These are phyloP conservation scores for Mus spicilegus DNA, from an alignment of 2,113 vertebrate genomes.

Conservation along the genomic window DNA sequence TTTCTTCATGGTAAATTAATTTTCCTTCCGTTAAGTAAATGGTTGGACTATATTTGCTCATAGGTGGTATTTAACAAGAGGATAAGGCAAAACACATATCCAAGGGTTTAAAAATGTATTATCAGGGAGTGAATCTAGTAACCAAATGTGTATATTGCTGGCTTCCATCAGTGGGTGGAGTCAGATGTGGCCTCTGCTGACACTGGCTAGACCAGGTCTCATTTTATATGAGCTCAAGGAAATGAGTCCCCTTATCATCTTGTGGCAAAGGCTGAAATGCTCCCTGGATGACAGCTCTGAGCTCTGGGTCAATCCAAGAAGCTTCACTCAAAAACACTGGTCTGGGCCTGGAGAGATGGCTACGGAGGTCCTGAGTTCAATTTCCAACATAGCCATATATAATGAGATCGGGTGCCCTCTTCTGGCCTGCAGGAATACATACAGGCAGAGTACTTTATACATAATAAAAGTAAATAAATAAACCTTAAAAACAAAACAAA, in stretches of 20 bases:
- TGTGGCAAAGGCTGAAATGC: background rate
- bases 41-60: slow-evolving; percentile 46
- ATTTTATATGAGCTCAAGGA: background rate
- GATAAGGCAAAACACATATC: slow-evolving; percentile 3
- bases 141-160: slow-evolving; percentile 25
- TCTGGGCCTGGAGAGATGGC: too few species aligned
- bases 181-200: background rate
- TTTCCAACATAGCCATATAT: too few species aligned
- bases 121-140: slow-evolving; percentile 33
- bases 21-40: slow-evolving; percentile 70
- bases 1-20: slow-evolving; percentile 74
- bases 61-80: slow-evolving; percentile 9
- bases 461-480: background rate
- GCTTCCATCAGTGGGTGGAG: background rate
- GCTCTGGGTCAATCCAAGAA: background rate
- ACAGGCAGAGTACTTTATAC: too few species aligned
- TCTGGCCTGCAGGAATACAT: too few species aligned
- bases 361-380: too few species aligned
- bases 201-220: background rate
- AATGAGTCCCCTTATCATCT: background rate
- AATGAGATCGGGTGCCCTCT: too few species aligned
- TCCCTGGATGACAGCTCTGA: background rate
- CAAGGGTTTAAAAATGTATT: background rate
- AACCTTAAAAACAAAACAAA: background rate
- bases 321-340: background rate